These are phyloP conservation scores for Pelusios castaneus DNA, from an alignment of 2,113 vertebrate species.

Conservation along the genomic window DNA sequence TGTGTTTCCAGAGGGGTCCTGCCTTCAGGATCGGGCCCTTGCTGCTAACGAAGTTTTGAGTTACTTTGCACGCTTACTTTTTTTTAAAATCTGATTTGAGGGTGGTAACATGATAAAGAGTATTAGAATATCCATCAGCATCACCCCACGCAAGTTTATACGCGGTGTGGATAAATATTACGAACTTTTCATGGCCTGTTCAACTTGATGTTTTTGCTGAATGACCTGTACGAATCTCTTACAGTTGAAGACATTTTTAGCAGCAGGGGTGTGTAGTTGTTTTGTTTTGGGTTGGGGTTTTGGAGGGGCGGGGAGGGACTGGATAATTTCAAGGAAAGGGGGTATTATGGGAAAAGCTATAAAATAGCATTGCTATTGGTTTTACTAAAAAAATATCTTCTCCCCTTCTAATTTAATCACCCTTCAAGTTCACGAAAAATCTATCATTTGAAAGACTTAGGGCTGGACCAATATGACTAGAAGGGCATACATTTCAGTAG, in stretches of 20 bases:
- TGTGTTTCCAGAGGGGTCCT: neutral
- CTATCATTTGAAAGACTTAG: neutral
- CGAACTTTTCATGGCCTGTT: rapidly evolving
- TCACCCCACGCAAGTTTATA: neutral
- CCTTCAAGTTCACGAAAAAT: neutral
- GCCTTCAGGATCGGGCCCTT: neutral
- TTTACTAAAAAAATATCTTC: rapidly evolving
- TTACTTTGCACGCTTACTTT: neutral
- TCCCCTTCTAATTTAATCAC: too few species aligned
- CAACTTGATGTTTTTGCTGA: neutral
- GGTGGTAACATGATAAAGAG: neutral
- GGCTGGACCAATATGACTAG: neutral
- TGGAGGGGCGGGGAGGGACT: too few species aligned
- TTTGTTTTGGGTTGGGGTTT: too few species aligned
- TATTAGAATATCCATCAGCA: neutral
- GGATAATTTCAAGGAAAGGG: rapidly evolving
- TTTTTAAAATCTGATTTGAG: neutral
- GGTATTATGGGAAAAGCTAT: rapidly evolving
- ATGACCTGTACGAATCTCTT: neutral
- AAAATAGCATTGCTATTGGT: neutral
- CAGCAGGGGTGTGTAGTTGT: too few species aligned
- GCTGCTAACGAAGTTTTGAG: neutral
- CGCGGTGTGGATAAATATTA: rapidly evolving
- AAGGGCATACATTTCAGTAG: neutral
- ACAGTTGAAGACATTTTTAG: neutral